Evolutionary conservation across 2,797 vertebrate species (phyloP).

Genomic region (Philypnodon macrostomus): DNA sequence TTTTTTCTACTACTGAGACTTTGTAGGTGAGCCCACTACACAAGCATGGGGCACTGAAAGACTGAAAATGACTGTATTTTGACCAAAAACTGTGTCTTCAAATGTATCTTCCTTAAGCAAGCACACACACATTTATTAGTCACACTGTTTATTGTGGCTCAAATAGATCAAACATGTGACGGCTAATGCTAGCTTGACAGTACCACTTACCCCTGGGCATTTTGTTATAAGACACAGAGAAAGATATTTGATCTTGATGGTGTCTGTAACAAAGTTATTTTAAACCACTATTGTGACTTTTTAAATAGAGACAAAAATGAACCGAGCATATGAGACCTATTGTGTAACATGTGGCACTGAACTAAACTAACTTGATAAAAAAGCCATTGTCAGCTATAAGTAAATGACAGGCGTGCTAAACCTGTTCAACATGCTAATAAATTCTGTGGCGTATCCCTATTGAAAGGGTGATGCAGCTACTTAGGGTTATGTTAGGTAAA

Average conservation of each 20-base stretch:
- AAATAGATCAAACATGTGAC: too few relatives aligned
- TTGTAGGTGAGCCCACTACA: neutral
- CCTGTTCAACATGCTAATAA: neutral
- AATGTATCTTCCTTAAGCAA: neutral
- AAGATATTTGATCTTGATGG: neutral
- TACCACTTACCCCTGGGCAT: neutral
- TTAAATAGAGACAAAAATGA: neutral
- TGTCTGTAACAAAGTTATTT: neutral
- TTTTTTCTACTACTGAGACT: constrained; percentile 47
- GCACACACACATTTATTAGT: neutral
- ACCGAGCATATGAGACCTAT: too few relatives aligned
- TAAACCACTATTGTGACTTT: neutral
- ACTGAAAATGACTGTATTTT: constrained; percentile 3
- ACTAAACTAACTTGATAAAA: too few relatives aligned
- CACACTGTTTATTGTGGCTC: neutral
- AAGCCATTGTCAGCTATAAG: too few relatives aligned
- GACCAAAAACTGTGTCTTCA: neutral
- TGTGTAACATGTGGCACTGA: too few relatives aligned
- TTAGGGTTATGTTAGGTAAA: neutral
- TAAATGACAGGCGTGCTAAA: neutral
- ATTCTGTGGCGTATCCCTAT: neutral
- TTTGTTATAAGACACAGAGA: neutral
- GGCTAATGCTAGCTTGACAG: too few relatives aligned
- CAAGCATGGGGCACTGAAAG: neutral
- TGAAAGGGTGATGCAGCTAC: neutral